Conservation (phyloP, 1,140 invertebrate species). For the Belonocnema kinseyi region DNA sequence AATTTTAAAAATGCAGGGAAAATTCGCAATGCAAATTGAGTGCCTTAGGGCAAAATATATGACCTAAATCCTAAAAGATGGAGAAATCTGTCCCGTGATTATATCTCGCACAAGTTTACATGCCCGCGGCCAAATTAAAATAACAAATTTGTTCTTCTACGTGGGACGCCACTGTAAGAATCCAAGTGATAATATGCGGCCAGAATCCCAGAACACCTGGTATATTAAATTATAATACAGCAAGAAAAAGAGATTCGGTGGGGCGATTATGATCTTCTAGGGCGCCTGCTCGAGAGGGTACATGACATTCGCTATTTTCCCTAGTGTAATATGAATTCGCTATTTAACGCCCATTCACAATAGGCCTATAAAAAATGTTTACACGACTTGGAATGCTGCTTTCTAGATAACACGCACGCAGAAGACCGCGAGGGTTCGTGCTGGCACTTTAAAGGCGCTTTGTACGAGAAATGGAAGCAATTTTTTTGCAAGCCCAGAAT, state of each 20-base stretch:
- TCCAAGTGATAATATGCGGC: background rate
- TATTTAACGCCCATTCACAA: conserved; percentile 38
- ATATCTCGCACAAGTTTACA: conserved; percentile 12
- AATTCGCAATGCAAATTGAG: conserved; percentile 14
- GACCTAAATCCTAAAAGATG: background rate
- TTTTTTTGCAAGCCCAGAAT: background rate
- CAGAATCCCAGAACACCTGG: background rate
- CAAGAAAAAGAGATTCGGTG: conserved; percentile 16
- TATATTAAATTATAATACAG: conserved; percentile 21
- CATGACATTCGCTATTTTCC: conserved; percentile 35
- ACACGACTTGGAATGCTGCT: conserved; percentile 39
- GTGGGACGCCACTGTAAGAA: background rate
- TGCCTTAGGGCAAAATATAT: background rate
- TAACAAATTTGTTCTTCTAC: conserved; percentile 13
- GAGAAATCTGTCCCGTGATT: conserved; percentile 3
- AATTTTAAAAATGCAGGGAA: too few species aligned
- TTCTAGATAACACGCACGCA: conserved; percentile 43
- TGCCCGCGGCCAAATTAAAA: conserved; percentile 1
- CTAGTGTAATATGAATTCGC: conserved; percentile 37
- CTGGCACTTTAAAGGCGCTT: conserved; percentile 25
- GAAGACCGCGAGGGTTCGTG: conserved; percentile 27
- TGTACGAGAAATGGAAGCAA: conserved; percentile 26
- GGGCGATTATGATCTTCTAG: conserved; percentile 35
- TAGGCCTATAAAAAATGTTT: conserved; percentile 39
- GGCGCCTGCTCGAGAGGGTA: conserved; percentile 28